A percentile compares a stretch with the other conserved stretches of the same genome.
These are phyloP conservation scores for Phaethornis superciliosus DNA, from an alignment of 2,113 vertebrate species.

Conservation along the genomic window DNA sequence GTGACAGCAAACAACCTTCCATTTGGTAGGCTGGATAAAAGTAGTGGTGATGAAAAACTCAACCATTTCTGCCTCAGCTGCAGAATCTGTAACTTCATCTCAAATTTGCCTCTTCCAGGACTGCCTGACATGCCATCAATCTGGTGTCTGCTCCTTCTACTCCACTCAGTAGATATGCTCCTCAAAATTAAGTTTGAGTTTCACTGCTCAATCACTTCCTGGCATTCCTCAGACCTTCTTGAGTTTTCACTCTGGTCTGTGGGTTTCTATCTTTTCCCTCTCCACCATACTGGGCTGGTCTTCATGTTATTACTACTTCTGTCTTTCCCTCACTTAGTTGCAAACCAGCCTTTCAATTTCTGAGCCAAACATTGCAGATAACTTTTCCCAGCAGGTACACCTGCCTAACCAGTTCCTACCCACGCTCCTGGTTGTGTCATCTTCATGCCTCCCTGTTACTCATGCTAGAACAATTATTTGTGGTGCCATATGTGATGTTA, in stretches of 20 bases:
- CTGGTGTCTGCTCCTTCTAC: background rate
- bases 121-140: background rate
- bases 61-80: background rate
- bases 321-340: background rate
- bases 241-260: background rate
- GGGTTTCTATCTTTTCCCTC: background rate
- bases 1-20: background rate
- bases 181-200: background rate
- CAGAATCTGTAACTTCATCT: background rate
- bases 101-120: background rate
- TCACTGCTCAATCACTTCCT: background rate
- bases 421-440: background rate
- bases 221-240: background rate
- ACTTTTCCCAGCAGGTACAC: background rate
- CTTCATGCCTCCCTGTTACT: background rate
- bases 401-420: conserved; percentile 39
- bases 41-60: background rate
- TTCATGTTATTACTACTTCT: background rate
- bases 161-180: background rate
- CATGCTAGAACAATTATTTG: background rate
- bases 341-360: background rate
- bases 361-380: background rate
- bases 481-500: background rate
- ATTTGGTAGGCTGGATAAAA: background rate
- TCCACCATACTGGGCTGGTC: background rate